Conservation (phyloP, 2,113 vertebrate species). For the Panurus biarmicus region DNA sequence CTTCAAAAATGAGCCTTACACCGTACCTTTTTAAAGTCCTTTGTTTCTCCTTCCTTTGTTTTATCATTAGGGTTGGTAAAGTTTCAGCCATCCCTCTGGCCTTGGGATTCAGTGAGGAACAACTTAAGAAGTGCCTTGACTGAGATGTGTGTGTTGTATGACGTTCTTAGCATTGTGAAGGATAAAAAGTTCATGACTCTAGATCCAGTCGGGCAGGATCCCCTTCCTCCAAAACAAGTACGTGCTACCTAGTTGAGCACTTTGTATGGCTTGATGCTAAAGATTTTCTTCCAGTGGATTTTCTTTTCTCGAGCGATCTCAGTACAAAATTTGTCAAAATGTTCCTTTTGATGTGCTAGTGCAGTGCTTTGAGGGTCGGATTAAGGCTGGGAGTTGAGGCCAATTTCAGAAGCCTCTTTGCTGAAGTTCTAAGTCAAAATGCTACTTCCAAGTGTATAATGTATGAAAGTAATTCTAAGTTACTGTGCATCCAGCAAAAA, state of each 20-base stretch:
- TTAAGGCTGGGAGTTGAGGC: neutral
- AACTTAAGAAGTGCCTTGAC: constrained; percentile 88
- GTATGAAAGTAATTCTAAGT: neutral
- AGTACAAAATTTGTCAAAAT: fast-evolving
- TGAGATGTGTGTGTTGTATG: constrained; percentile 94
- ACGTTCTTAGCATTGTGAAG: constrained; percentile 92
- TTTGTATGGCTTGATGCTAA: neutral
- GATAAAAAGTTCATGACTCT: constrained; percentile 98
- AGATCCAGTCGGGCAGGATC: constrained; percentile 91
- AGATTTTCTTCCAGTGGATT: neutral
- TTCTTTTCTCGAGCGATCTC: neutral
- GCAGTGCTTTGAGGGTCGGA: neutral
- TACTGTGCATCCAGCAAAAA: neutral
- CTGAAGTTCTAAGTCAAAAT: neutral
- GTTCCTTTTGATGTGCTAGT: neutral
- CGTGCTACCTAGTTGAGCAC: fast-evolving
- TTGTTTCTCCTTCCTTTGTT: neutral
- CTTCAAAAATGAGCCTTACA: neutral
- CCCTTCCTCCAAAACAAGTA: constrained; percentile 76
- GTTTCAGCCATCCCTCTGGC: constrained; percentile 96
- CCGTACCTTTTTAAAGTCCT: fast-evolving
- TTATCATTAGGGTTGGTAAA: constrained; percentile 79
- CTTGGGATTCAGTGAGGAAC: constrained; percentile 96
- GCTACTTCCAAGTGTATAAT: fast-evolving
- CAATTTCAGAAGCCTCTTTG: neutral